A percentile compares a stretch with the other conserved stretches of the same genome.
Conservation (phyloP, 2,113 vertebrate genomes). For the Mellivora capensis region DNA sequence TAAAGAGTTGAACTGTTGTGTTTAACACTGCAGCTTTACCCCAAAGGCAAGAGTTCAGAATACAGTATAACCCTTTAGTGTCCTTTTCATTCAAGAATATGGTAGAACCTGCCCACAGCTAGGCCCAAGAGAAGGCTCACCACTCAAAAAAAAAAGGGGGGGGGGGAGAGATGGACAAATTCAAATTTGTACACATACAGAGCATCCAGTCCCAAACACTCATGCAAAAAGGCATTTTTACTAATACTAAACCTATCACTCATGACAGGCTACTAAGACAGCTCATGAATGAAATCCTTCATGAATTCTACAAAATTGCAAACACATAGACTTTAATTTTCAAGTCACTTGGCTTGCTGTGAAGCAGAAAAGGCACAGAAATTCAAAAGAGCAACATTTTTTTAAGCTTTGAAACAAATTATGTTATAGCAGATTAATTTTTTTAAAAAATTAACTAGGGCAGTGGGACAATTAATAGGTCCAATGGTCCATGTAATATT, state of each 20-base stretch:
- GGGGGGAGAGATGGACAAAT: conserved; percentile 1
- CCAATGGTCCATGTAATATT: conserved; percentile 93
- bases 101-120: not conserved
- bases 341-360: conserved; percentile 78
- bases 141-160: not conserved
- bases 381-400: conserved; percentile 64
- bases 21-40: not conserved
- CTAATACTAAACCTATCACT: conserved; percentile 54
- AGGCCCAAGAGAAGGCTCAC: not conserved
- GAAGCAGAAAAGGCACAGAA: conserved; percentile 75
- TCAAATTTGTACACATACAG: not conserved
- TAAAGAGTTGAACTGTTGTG: not conserved
- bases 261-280: conserved; percentile 67
- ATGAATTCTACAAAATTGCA: conserved; percentile 77
- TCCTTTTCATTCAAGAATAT: not conserved
- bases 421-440: conserved; percentile 86
- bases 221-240: conserved; percentile 39
- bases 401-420: conserved; percentile 82
- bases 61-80: not conserved
- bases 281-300: conserved; percentile 72
- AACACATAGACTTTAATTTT: conserved; percentile 80
- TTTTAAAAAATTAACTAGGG: conserved; percentile 87
- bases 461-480: conserved; percentile 93
- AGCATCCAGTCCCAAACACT: conserved; percentile 25
- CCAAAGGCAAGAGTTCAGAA: not conserved